These are phyloP conservation scores for Reticulitermes speratus DNA, from an alignment of 1,140 invertebrate genomes.

Conservation along the genomic window DNA sequence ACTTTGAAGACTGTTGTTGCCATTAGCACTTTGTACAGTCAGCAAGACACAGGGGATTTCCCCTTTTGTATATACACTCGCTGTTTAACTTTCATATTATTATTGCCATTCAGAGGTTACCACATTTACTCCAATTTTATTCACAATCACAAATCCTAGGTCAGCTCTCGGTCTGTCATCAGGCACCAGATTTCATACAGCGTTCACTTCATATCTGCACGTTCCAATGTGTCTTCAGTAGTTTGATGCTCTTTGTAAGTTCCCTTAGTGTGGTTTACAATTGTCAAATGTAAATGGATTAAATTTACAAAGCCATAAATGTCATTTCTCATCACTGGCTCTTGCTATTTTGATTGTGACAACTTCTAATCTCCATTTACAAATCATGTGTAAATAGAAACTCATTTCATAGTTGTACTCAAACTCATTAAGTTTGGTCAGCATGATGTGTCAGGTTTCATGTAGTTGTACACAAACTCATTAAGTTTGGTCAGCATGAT, in stretches of 20 bases:
- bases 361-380: neutral
- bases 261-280: neutral
- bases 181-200: neutral
- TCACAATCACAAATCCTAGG: neutral
- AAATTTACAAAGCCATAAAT: neutral
- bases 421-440: neutral
- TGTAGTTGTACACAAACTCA: neutral
- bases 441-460: neutral
- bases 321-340: neutral
- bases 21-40: neutral
- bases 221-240: neutral
- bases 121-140: neutral
- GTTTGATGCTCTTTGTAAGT: neutral
- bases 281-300: conserved; percentile 7
- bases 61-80: neutral
- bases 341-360: neutral
- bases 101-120: neutral
- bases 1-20: conserved; percentile 15
- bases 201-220: neutral
- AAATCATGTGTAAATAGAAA: neutral
- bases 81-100: neutral
- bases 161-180: neutral
- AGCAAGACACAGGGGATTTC: neutral
- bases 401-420: neutral
- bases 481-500: neutral